Base-by-base conservation (phyloP, 2,113 vertebrate species). In the Nannospalax galili region DNA sequence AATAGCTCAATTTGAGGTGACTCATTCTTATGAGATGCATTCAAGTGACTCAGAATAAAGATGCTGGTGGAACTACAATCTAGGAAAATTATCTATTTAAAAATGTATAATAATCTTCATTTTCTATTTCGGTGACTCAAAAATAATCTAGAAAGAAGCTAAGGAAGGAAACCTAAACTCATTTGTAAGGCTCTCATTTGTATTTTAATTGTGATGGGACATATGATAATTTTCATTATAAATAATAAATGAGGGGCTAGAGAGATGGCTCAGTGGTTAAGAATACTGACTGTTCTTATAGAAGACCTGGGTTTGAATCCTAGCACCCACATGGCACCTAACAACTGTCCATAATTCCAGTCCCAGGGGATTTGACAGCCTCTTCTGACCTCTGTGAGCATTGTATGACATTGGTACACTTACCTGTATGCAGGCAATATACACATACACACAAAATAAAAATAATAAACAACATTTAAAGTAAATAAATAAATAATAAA, bases 1-100 rank as follows among this genome's bases (percentile, higher is more conserved):
- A 94, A 60, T 93, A 87, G 90, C 67, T 88, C 77, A 88, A 96
- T 98, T 82, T 88, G 58, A 97, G 91, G 16, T 95, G 96, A 93
- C 40, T 98, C 75, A 17, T 73, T 96, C 79, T 97, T 80, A 85
- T 73, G 90, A 96, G 93, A 85, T 91, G 37, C 48, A 92, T 92
- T 95, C 77, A 79, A 70, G 16, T 93, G 42, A 81, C 84, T 86
- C 70, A 64, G 84, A 94, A 97, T 84, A 96, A 97, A 95, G 77
- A 93, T 90, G 85, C 72, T 85, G 20, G 24, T 88, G 74, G 74
- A 96, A 89, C 93, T 81, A 70, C 22, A 89, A 91, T 65, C 52
- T 94, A 52, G 64, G 70, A 95, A 93, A 92, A 92, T 79, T 95
- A 87, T 75, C 37, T 73, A 78, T 75, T 73, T 93, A 65, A 89